Conservation (phyloP, 2,888 invertebrate species). For the Ctena decussata region DNA sequence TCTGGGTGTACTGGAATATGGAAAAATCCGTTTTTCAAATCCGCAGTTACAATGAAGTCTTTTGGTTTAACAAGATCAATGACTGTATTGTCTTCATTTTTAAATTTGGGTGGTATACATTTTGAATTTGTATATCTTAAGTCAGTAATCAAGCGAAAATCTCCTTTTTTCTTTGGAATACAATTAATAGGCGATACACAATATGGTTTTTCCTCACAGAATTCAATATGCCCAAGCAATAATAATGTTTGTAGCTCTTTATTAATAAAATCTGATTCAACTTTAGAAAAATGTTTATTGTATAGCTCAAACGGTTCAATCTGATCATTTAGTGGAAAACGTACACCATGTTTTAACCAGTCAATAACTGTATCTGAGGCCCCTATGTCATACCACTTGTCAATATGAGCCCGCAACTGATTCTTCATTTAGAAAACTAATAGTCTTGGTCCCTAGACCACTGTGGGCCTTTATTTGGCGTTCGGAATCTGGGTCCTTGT, state of each 20-base stretch:
- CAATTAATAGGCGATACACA: slow-evolving; percentile 23
- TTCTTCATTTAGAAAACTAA: no score
- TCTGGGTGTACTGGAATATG: slow-evolving; percentile 20
- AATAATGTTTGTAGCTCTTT: background rate
- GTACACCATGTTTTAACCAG: slow-evolving; percentile 17
- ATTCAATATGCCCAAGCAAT: background rate
- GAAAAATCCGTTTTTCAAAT: slow-evolving; percentile 24
- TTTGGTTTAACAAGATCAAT: slow-evolving; percentile 6
- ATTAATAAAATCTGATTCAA: slow-evolving; percentile 1
- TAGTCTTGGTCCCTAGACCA: no score
- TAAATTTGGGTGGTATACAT: background rate
- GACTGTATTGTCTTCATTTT: slow-evolving; percentile 27
- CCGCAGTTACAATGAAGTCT: slow-evolving; percentile 26
- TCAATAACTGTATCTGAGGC: background rate
- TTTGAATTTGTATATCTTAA: slow-evolving; percentile 10
- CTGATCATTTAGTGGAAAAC: background rate
- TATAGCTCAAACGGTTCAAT: background rate
- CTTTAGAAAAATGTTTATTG: background rate
- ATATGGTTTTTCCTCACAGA: background rate
- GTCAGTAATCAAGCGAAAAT: slow-evolving; percentile 16
- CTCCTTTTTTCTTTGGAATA: slow-evolving; percentile 28
- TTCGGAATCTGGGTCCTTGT: no score
- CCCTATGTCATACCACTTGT: background rate
- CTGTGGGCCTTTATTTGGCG: no score
- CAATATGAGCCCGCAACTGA: no score